phyloP scores from a whole-genome alignment of 1,140 invertebrate genomes.

The Vanessa tameamea region DNA sequence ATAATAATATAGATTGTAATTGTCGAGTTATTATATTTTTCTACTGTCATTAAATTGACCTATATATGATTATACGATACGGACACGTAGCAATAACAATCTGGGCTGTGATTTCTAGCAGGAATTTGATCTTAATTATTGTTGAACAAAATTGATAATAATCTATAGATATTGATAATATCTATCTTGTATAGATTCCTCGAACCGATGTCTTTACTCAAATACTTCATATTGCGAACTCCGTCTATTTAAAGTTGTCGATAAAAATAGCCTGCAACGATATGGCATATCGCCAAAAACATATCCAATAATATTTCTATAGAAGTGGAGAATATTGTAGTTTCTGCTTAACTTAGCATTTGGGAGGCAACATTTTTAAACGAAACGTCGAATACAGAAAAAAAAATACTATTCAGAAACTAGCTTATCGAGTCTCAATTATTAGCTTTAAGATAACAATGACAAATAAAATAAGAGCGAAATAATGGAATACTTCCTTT shows the following conservation, averaged over 20 bases:
- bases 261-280: background rate
- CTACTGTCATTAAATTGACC: no score
- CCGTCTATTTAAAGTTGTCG: background rate
- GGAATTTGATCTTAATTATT: no score
- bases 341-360: constrained; percentile 14
- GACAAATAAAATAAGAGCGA: background rate
- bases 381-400: constrained; percentile 9
- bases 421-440: background rate
- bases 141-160: no score
- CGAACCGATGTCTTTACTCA: background rate
- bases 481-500: background rate
- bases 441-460: background rate
- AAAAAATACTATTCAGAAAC: background rate
- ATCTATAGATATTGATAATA: no score
- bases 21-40: no score
- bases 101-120: no score
- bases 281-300: constrained; percentile 10
- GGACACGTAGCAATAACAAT: no score
- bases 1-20: no score
- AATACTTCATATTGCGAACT: background rate
- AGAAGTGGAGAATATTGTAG: background rate
- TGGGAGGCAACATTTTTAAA: background rate
- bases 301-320: constrained; percentile 7
- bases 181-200: no score
- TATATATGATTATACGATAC: no score